Percentiles rank a stretch among this genome's conserved stretches.
Evolutionary conservation across 2,888 invertebrate genomes (phyloP).

Genomic region (Seira sanloemensis): DNA sequence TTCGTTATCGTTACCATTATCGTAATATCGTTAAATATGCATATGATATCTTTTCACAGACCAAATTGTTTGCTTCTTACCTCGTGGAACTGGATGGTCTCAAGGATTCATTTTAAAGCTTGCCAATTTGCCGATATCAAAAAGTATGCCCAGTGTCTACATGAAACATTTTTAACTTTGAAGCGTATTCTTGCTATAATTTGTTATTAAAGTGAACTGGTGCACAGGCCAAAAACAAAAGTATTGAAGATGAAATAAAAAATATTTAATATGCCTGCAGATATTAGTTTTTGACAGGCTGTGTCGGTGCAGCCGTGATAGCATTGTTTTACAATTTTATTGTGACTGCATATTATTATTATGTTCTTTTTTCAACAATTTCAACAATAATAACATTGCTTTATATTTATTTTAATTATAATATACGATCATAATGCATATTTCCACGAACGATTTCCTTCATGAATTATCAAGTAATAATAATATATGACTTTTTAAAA

Average conservation of each 20-base stretch:
- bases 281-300: slow-evolving; percentile 37
- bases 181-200: too few species aligned
- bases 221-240: too few species aligned
- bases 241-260: too few species aligned
- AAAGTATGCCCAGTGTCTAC: too few species aligned
- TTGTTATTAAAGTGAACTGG: too few species aligned
- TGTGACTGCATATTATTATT: slow-evolving; percentile 56
- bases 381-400: slow-evolving; percentile 62
- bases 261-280: too few species aligned
- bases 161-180: too few species aligned
- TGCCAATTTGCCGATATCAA: too few species aligned
- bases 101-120: not conserved
- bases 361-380: slow-evolving; percentile 46
- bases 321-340: slow-evolving; percentile 57
- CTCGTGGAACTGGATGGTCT: slow-evolving; percentile 82
- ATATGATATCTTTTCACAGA: slow-evolving; percentile 80
- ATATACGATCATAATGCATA: slow-evolving; percentile 2
- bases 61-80: slow-evolving; percentile 93
- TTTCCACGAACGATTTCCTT: slow-evolving; percentile 11
- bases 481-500: slow-evolving; percentile 9
- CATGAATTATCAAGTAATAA: not conserved
- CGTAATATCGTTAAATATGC: slow-evolving; percentile 37
- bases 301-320: slow-evolving; percentile 49
- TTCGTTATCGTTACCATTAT: not conserved
- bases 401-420: slow-evolving; percentile 34